Evolutionary conservation across 2,113 vertebrate genomes (phyloP).

Genomic region (Strix aluco): DNA sequence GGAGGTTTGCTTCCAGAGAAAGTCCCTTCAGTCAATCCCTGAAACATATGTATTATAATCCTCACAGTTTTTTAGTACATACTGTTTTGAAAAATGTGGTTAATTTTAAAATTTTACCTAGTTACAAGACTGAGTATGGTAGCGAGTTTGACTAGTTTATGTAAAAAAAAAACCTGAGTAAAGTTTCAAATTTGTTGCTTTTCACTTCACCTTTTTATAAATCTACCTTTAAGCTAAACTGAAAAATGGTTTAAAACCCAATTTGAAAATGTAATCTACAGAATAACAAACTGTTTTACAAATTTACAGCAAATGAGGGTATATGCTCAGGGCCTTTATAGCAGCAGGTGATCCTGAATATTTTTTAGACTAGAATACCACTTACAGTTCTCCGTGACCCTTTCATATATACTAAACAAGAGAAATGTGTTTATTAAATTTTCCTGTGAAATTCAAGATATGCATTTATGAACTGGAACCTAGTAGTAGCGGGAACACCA

Average conservation of each 20-base stretch:
- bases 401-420: not conserved
- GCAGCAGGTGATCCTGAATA: not conserved
- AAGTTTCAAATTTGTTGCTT: not conserved
- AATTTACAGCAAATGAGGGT: not conserved
- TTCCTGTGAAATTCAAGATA: not conserved
- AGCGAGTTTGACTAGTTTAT: not conserved
- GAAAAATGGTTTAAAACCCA: not conserved
- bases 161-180: not conserved
- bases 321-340: not conserved
- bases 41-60: not conserved
- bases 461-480: not conserved
- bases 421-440: not conserved
- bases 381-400: not conserved
- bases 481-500: constrained; percentile 12
- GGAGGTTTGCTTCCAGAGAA: not conserved
- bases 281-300: not conserved
- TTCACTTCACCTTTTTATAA: not conserved
- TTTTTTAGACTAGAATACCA: not conserved
- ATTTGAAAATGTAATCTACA: not conserved
- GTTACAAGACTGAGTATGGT: not conserved
- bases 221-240: not conserved
- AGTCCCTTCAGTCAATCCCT: not conserved
- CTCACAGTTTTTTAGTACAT: not conserved
- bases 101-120: not conserved
- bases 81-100: not conserved